phyloP scores from a whole-genome alignment of 2,888 invertebrate genomes.

The Scaptomyza cyrtandrae region DNA sequence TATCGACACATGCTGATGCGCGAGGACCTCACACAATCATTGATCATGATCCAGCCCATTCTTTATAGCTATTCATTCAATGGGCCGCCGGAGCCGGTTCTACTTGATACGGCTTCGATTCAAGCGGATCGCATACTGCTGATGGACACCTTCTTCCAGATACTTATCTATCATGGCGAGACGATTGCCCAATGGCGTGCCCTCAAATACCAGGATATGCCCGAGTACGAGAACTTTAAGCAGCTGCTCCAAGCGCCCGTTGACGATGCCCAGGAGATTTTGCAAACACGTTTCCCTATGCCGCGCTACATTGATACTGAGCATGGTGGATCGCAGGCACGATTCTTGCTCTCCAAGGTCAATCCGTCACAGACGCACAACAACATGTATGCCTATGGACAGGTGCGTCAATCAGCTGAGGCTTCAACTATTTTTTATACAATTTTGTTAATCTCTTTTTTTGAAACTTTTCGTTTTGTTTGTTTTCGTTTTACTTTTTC shows the following conservation, averaged over 20 bases:
- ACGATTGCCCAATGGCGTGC: constrained; percentile 99
- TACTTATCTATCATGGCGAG: constrained; percentile 99
- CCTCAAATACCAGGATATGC: constrained; percentile 97
- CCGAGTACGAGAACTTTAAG: constrained; percentile 98
- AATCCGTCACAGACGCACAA: constrained; percentile 99
- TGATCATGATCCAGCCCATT: constrained; percentile 99
- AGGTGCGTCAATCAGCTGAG: constrained; percentile 84
- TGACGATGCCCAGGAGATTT: constrained; percentile 98
- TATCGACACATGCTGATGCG: constrained; percentile 99
- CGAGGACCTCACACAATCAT: constrained; percentile 97
- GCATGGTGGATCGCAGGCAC: constrained; percentile 99
- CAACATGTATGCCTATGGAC: constrained; percentile 98
- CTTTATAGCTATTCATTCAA: constrained; percentile 99
- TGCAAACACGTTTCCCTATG: constrained; percentile 98
- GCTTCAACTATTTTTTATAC: constrained; percentile 20
- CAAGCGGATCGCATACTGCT: constrained; percentile 98
- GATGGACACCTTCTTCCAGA: constrained; percentile 99
- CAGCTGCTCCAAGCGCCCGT: constrained; percentile 96
- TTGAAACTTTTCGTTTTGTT: constrained; percentile 39
- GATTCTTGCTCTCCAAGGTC: constrained; percentile 99
- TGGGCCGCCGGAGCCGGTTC: constrained; percentile 98
- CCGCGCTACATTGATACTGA: constrained; percentile 99
- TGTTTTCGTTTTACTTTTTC: constrained; percentile 32
- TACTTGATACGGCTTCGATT: constrained; percentile 98
- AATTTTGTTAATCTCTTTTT: constrained; percentile 43